These are phyloP conservation scores for Forbesichthys agassizii DNA, from an alignment of 2,113 vertebrate genomes.

Conservation along the genomic window DNA sequence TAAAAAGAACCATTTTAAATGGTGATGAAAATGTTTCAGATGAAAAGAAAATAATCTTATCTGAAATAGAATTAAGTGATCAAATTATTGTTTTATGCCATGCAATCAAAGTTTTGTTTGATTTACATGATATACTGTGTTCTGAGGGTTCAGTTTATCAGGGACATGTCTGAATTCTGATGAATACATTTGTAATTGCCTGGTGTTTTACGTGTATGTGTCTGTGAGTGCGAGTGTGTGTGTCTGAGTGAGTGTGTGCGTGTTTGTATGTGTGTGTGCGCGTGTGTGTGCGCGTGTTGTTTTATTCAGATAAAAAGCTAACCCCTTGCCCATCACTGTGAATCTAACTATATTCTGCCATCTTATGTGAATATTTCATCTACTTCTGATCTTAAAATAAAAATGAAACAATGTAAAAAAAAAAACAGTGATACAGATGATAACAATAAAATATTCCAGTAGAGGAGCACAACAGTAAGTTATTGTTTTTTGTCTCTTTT, in stretches of 20 bases:
- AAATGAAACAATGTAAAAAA: constrained; percentile 76
- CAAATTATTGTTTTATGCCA: constrained; percentile 4
- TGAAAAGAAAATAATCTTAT: not conserved
- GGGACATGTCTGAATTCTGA: constrained; percentile 31
- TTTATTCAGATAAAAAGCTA: constrained; percentile 59
- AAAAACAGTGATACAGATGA: constrained; percentile 72
- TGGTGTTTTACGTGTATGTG: constrained; percentile 19
- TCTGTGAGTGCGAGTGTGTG: constrained; percentile 22
- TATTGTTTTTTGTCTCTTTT: constrained; percentile 22
- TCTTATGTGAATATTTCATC: constrained; percentile 77
- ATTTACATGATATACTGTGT: constrained; percentile 35
- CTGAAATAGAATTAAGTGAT: constrained; percentile 14
- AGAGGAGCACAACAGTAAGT: constrained; percentile 66
- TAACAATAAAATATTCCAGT: constrained; percentile 80
- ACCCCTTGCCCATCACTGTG: constrained; percentile 79
- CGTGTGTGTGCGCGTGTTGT: constrained; percentile 12
- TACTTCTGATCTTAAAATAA: constrained; percentile 64
- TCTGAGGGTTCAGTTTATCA: constrained; percentile 27
- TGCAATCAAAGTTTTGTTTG: constrained; percentile 9
- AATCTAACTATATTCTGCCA: constrained; percentile 73
- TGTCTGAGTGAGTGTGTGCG: constrained; percentile 5
- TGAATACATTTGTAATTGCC: constrained; percentile 23
- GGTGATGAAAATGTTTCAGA: constrained; percentile 12
- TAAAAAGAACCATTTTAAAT: constrained; percentile 39
- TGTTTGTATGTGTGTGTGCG: not conserved